phyloP scores from a whole-genome alignment of 1,140 invertebrate genomes.

The Cydia pomonella region DNA sequence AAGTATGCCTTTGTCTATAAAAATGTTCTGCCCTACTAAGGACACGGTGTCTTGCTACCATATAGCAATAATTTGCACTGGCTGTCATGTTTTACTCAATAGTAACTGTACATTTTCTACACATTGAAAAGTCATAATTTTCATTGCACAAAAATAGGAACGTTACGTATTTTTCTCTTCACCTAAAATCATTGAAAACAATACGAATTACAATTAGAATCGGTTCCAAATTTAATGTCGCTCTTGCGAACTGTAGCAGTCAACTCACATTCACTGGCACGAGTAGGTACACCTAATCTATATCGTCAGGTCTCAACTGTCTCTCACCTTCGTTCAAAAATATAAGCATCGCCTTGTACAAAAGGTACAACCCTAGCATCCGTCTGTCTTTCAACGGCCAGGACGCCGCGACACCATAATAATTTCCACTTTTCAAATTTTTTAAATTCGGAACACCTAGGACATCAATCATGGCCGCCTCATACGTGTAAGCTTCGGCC shows the following conservation, averaged over 20 bases:
- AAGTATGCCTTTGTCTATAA: too few species aligned
- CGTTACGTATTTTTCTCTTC: too few species aligned
- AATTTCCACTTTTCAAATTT: conserved; percentile 91
- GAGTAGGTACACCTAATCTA: conserved; percentile 59
- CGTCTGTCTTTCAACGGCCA: conserved; percentile 87
- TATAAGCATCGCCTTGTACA: conserved; percentile 92
- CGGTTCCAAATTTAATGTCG: not conserved
- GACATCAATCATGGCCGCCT: conserved; percentile 96
- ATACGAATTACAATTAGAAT: too few species aligned
- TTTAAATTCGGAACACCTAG: conserved; percentile 89
- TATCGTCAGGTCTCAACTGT: conserved; percentile 86
- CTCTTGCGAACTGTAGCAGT: not conserved
- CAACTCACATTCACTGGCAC: not conserved
- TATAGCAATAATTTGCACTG: too few species aligned
- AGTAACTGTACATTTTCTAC: not conserved
- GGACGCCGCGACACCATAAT: conserved; percentile 88
- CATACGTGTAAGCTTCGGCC: conserved; percentile 95
- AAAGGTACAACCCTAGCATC: conserved; percentile 89
- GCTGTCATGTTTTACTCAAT: too few species aligned
- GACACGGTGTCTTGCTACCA: too few species aligned
- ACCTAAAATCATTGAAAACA: too few species aligned
- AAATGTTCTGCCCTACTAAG: too few species aligned
- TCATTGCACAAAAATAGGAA: too few species aligned
- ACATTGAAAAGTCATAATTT: not conserved
- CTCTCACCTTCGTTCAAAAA: conserved; percentile 93